A percentile compares a stretch with the other conserved stretches of the same genome.
These are phyloP conservation scores for Eurystomus glaucurus DNA, from an alignment of 2,797 vertebrate genomes.

Conservation along the genomic window DNA sequence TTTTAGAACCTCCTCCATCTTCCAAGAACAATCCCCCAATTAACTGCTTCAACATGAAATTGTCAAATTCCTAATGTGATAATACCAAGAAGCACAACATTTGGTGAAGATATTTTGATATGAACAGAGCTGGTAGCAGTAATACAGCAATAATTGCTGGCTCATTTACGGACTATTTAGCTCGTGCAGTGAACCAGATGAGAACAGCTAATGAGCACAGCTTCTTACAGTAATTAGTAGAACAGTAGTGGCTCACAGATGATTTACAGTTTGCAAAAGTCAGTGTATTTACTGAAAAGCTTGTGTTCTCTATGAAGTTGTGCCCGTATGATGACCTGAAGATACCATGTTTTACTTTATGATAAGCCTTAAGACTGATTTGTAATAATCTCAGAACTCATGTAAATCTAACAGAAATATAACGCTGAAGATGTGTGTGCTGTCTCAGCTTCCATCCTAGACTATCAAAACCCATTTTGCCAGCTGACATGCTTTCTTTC, in stretches of 20 bases:
- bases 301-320: slow-evolving; percentile 78
- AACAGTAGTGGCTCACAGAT: slow-evolving; percentile 91
- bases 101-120: slow-evolving; percentile 91
- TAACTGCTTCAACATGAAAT: slow-evolving; percentile 87
- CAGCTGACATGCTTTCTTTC: background rate
- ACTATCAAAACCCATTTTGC: background rate
- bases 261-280: slow-evolving; percentile 90
- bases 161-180: slow-evolving; percentile 95
- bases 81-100: slow-evolving; percentile 91
- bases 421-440: background rate
- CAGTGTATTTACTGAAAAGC: slow-evolving; percentile 82
- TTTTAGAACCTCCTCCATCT: slow-evolving; percentile 76
- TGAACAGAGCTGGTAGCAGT: slow-evolving; percentile 86
- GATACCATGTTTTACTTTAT: slow-evolving; percentile 74
- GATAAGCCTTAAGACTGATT: slow-evolving; percentile 53
- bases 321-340: slow-evolving; percentile 68
- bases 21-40: slow-evolving; percentile 86
- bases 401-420: background rate
- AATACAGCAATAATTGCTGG: slow-evolving; percentile 93
- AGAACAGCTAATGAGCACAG: slow-evolving; percentile 96
- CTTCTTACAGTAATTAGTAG: slow-evolving; percentile 93
- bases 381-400: slow-evolving; percentile 47
- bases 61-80: slow-evolving; percentile 88
- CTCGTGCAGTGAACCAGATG: slow-evolving; percentile 94
- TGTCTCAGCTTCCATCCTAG: background rate